Evolutionary conservation across 2,888 invertebrate genomes (phyloP).

Genomic region (Myathropa florea): DNA sequence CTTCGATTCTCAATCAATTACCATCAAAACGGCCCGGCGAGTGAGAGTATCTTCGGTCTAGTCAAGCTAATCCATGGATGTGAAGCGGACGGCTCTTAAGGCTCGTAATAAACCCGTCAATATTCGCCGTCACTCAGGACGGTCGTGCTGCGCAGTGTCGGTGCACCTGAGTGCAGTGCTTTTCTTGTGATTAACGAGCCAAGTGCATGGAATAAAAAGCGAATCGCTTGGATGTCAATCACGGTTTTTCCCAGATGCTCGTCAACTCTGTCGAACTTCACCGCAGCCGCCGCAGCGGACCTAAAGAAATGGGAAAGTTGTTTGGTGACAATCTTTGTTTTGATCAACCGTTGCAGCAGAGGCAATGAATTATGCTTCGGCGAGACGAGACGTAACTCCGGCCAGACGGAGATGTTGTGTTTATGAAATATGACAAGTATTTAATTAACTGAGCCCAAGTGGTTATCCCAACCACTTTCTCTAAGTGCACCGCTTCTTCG

Average conservation of each 20-base stretch:
- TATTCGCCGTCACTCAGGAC: not conserved
- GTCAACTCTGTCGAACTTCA: not conserved
- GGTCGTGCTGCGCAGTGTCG: not conserved
- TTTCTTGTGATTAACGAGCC: conserved; percentile 28
- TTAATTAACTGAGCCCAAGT: conserved; percentile 46
- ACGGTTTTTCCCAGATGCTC: conserved; percentile 5
- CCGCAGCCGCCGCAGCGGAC: not conserved
- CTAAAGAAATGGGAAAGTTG: conserved; percentile 57
- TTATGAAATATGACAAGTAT: conserved; percentile 52
- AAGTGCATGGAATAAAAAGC: conserved; percentile 44
- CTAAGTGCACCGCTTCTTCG: conserved; percentile 1
- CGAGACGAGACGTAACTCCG: not conserved
- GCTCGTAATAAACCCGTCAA: conserved; percentile 22
- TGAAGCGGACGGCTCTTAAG: not conserved
- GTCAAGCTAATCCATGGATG: not conserved
- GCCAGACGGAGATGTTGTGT: conserved; percentile 2
- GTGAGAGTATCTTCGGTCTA: too few relatives aligned
- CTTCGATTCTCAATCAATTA: conserved; percentile 8
- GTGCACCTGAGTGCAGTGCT: conserved; percentile 15
- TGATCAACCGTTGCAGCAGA: conserved; percentile 18
- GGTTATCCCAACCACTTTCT: conserved; percentile 49
- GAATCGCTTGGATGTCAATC: conserved; percentile 56
- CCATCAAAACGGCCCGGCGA: not conserved
- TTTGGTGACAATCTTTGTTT: conserved; percentile 52
- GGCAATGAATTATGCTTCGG: not conserved